Evolutionary conservation across 2,888 invertebrate species (phyloP).

Genomic region (Lathronympha strigana): DNA sequence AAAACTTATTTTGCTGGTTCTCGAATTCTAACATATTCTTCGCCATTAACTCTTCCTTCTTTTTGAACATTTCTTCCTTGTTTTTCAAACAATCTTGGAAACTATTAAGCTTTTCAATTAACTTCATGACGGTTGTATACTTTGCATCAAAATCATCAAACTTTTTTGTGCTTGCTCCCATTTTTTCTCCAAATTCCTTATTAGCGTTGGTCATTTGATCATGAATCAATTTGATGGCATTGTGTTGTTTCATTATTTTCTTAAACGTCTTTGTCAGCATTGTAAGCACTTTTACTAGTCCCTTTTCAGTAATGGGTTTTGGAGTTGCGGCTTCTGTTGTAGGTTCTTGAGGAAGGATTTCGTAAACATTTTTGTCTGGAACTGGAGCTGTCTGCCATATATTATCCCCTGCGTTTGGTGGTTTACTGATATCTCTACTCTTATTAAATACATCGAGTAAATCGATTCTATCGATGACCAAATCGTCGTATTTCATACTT

Average conservation of each 20-base stretch:
- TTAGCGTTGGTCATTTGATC: conserved; percentile 57
- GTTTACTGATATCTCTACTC: conserved; percentile 47
- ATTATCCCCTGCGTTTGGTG: conserved; percentile 51
- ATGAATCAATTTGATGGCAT: conserved; percentile 67
- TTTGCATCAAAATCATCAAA: conserved; percentile 68
- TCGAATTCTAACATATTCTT: conserved; percentile 68
- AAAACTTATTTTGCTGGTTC: conserved; percentile 71
- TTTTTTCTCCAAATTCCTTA: conserved; percentile 60
- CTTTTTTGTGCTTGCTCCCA: conserved; percentile 54
- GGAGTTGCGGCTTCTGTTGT: conserved; percentile 49
- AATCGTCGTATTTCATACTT: conserved; percentile 59
- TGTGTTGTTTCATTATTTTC: conserved; percentile 73
- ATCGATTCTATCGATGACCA: conserved; percentile 56
- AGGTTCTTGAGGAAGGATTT: conserved; percentile 57
- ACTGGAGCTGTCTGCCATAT: conserved; percentile 60
- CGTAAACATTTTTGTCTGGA: conserved; percentile 56
- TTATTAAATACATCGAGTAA: conserved; percentile 55
- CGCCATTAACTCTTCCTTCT: conserved; percentile 61
- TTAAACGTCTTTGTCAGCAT: conserved; percentile 75
- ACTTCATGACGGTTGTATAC: conserved; percentile 59
- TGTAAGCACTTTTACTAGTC: conserved; percentile 69
- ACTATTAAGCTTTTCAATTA: conserved; percentile 59
- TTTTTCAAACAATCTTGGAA: conserved; percentile 56
- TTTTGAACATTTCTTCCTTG: conserved; percentile 58
- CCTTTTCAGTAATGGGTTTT: conserved; percentile 66